Percentiles rank a stretch among this genome's conserved stretches.
Conservation (phyloP, 1,140 invertebrate genomes). For the Brachionus asplanchnoidis region DNA sequence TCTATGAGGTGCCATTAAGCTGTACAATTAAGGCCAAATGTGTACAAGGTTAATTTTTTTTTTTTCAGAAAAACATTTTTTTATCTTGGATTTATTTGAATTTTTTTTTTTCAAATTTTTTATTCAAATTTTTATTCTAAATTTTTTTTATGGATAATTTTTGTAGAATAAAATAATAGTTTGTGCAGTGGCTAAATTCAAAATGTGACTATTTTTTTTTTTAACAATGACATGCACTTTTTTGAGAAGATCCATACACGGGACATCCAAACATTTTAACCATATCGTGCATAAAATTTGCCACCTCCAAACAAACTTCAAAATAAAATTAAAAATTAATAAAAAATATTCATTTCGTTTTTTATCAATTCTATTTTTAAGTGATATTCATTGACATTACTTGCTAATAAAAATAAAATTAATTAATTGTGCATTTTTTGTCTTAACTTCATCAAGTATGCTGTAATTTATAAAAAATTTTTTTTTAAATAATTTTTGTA, state of each 20-base stretch:
- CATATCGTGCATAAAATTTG: constrained; percentile 14
- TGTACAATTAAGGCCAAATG: constrained; percentile 31
- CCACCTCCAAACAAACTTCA: background rate
- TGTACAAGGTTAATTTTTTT: background rate
- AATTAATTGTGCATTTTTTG: too few species aligned
- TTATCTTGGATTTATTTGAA: too few species aligned
- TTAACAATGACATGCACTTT: constrained; percentile 28
- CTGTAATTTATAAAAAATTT: too few species aligned
- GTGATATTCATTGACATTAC: too few species aligned
- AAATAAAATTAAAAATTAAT: background rate
- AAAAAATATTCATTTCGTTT: too few species aligned
- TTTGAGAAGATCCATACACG: constrained; percentile 14
- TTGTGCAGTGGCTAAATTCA: background rate
- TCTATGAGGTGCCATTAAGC: constrained; percentile 8
- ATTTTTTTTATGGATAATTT: background rate
- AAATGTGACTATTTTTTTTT: background rate
- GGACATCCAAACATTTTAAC: constrained; percentile 1
- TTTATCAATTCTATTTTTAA: too few species aligned
- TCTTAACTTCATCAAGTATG: too few species aligned
- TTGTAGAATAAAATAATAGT: background rate
- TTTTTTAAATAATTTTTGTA: too few species aligned
- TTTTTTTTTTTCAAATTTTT: too few species aligned
- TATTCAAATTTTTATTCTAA: background rate
- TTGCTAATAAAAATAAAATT: too few species aligned
- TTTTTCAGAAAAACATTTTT: background rate